Evolutionary conservation across 1,140 invertebrate genomes (phyloP), one percentile per base, ranked within the genome.

Genomic region (Ladona fulva): DNA sequence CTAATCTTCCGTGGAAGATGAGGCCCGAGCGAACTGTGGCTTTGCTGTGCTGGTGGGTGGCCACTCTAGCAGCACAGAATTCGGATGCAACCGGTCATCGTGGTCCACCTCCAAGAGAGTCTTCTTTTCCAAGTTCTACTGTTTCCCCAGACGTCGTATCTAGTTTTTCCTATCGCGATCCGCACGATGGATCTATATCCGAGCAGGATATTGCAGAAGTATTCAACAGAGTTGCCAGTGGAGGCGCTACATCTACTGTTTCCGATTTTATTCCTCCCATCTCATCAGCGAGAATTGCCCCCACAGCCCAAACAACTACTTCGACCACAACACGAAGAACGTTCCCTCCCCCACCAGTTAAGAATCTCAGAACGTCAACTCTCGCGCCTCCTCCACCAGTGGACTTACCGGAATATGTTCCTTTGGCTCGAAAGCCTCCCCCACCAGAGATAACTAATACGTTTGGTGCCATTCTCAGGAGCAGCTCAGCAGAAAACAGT

Each of bases 181-280:
- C 52, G 12, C 74, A 75, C 24, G 37, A 42, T 42, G 29, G 29
- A 1, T 37, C 29, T 37, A 19, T 42, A 78, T 82, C 91, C 76
- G 90, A 91, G 78, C 87, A 90, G 76, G 89, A 87, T 79, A 85
- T 91, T 3, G 90, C 88, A 0, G 90, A 90, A 6, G 88, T 92
- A 24, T 87, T 91, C 77, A 91, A 89, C 78, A 91, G 91, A 83
- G 90, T 91, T 14, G 89, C 90, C 0, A 90, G 91, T 79, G 90
- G 89, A 16, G 89, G 88, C 42, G 83, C 76, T n/a, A 78, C 85
- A 25, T 42, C 74, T 22, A 66, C 74, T 5, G 24, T 42, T 25
- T 74, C 66, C 11, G 74, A 25, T 24, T 42, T 19, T 22, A 16
- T 24, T 25, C 24, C 74, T 25, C 74, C 74, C 37, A 25, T 19